Evolutionary conservation across 2,797 vertebrate species (phyloP).

Genomic region (Agapornis canus): DNA sequence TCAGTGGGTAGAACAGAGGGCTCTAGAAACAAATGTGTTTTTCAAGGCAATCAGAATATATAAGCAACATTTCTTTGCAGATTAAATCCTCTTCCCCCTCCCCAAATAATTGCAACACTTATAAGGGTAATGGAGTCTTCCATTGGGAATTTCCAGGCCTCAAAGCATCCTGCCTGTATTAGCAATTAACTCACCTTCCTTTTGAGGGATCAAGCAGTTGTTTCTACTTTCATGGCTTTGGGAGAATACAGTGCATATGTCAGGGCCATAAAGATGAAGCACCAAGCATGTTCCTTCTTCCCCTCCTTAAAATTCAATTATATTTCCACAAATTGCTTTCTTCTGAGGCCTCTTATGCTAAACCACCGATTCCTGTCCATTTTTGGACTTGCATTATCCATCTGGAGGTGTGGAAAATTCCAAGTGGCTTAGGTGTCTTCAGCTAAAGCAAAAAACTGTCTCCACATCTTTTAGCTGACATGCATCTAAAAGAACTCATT

Average conservation of each 20-base stretch:
- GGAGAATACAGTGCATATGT: not conserved
- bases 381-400: not conserved
- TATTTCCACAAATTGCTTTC: not conserved
- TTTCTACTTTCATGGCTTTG: not conserved
- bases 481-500: not conserved
- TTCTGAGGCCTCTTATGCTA: not conserved
- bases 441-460: not conserved
- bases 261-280: not conserved
- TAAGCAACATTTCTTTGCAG: not conserved
- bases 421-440: not conserved
- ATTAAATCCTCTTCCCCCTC: not conserved
- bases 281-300: not conserved
- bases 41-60: not conserved
- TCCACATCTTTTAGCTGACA: not conserved
- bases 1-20: not conserved
- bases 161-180: not conserved
- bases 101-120: not conserved
- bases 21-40: not conserved
- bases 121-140: not conserved
- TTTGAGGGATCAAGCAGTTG: not conserved
- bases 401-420: not conserved
- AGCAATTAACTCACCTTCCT: not conserved
- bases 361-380: not conserved
- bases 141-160: not conserved
- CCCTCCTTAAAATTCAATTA: not conserved